Evolutionary conservation across 2,888 invertebrate species (phyloP).

Genomic region (Drosophila falleni): DNA sequence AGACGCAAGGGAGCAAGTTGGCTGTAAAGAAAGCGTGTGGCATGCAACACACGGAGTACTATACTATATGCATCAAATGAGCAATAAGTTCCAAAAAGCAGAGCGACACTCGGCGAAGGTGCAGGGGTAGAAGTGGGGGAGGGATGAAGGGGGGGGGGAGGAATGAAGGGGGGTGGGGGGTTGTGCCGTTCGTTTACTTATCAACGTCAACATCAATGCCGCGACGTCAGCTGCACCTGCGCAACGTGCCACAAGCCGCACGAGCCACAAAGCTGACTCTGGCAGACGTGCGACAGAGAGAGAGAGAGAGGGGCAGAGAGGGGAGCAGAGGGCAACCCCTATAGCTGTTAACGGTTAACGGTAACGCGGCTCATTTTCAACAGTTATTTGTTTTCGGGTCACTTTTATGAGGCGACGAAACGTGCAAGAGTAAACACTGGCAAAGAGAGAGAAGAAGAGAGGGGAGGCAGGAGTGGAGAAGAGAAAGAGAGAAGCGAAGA

Average conservation of each 20-base stretch:
- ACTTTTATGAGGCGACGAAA: constrained; percentile 35
- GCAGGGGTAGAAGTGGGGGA: background rate
- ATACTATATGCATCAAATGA: constrained; percentile 13
- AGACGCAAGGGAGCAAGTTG: constrained; percentile 8
- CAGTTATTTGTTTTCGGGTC: constrained; percentile 52
- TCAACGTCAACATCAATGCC: constrained; percentile 36
- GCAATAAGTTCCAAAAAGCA: background rate
- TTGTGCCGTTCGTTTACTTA: constrained; percentile 41
- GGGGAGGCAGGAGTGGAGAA: background rate
- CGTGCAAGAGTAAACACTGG: background rate
- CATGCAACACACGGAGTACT: constrained; percentile 46
- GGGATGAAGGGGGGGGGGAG: background rate
- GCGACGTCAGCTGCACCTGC: constrained; percentile 70
- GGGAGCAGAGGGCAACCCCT: constrained; percentile 31
- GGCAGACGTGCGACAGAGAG: background rate
- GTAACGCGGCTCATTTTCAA: constrained; percentile 65
- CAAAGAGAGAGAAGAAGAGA: background rate
- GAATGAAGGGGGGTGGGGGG: background rate
- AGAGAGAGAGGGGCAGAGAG: background rate
- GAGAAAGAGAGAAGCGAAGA: background rate
- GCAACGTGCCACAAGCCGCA: constrained; percentile 37
- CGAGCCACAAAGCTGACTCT: constrained; percentile 13
- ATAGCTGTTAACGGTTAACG: constrained; percentile 70
- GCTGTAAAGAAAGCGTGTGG: constrained; percentile 57
- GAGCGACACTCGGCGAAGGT: background rate